These are phyloP conservation scores for Hycleus phaleratus DNA, from an alignment of 1,140 invertebrate species.

Conservation along the genomic window DNA sequence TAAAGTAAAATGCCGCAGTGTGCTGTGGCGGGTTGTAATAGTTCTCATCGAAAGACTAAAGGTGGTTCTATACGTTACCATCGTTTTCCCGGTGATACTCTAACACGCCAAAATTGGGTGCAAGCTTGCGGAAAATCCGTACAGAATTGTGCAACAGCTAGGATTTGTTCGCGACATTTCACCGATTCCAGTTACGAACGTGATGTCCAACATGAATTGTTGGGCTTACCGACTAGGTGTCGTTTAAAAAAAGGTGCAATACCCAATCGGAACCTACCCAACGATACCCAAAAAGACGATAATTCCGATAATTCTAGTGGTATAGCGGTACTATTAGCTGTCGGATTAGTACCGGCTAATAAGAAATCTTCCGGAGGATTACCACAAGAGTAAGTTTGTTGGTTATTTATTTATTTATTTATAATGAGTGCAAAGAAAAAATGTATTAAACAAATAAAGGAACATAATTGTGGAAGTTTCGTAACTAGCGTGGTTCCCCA, in stretches of 20 bases:
- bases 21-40: constrained; percentile 49
- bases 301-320: constrained; percentile 15
- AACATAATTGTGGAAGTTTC: constrained; percentile 3
- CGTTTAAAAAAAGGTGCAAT: constrained; percentile 47
- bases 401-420: background rate
- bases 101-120: constrained; percentile 47
- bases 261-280: constrained; percentile 37
- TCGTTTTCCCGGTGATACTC: constrained; percentile 49
- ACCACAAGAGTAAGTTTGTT: constrained; percentile 38
- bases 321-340: constrained; percentile 42
- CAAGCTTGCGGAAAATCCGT: constrained; percentile 46
- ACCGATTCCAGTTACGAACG: constrained; percentile 48
- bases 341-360: constrained; percentile 46
- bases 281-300: constrained; percentile 25
- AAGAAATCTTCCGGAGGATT: constrained; percentile 40
- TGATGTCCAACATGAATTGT: constrained; percentile 50
- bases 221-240: constrained; percentile 48
- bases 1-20: constrained; percentile 49
- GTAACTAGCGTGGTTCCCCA: constrained; percentile 15
- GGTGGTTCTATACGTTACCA: constrained; percentile 50
- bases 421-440: background rate
- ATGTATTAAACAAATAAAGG: background rate
- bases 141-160: constrained; percentile 49
- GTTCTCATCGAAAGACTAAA: constrained; percentile 50
- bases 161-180: constrained; percentile 52